These are phyloP conservation scores for Melanostoma scalare DNA, from an alignment of 2,888 invertebrate species.

Conservation along the genomic window DNA sequence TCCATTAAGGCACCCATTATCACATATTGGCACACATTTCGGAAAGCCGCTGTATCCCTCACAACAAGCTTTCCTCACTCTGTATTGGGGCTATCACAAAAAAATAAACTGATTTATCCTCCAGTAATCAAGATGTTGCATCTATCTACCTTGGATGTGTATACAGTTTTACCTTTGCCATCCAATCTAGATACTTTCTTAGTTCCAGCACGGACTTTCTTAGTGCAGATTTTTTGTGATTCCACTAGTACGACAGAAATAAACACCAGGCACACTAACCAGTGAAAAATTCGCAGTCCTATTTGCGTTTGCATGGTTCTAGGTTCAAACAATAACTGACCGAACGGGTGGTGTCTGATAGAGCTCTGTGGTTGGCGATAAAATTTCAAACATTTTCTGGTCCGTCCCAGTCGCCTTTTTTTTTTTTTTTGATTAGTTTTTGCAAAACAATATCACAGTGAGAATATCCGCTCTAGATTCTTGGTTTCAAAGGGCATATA, in stretches of 20 bases:
- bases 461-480: conserved; percentile 69
- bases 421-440: conserved; percentile 33
- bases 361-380: conserved; percentile 47
- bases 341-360: conserved; percentile 14
- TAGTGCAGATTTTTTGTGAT: conserved; percentile 34
- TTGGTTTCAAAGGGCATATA: conserved; percentile 21
- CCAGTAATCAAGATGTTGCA: no score
- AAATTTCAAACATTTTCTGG: conserved; percentile 24
- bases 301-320: conserved; percentile 60
- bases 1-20: conserved; percentile 74
- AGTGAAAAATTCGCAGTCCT: conserved; percentile 36
- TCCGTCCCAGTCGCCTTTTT: conserved; percentile 1
- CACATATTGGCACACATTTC: conserved; percentile 75
- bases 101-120: not conserved
- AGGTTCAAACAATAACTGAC: conserved; percentile 52
- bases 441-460: conserved; percentile 63
- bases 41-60: conserved; percentile 52
- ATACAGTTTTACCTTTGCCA: conserved; percentile 6
- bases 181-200: conserved; percentile 18
- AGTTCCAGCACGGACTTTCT: not conserved
- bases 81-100: conserved; percentile 42
- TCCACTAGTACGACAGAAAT: conserved; percentile 49
- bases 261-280: conserved; percentile 48
- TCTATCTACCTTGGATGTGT: no score
- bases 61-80: conserved; percentile 74